Base-by-base conservation (phyloP, 2,113 vertebrate species). In the Dunckerocampus dactyliophorus region DNA sequence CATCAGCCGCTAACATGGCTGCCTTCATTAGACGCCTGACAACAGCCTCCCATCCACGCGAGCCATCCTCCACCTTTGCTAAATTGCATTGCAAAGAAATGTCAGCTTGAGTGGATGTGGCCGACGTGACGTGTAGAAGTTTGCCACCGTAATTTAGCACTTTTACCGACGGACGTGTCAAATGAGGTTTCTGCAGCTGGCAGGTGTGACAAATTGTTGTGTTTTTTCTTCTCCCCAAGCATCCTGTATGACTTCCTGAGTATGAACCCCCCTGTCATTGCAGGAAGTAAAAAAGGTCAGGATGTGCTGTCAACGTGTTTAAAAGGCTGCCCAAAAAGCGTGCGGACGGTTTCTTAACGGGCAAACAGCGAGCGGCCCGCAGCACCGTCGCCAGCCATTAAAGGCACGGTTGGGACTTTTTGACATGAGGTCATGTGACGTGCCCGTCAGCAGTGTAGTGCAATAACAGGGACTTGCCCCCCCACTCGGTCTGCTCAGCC, bases 51-150 rank as follows among this genome's bases (percentile, higher is more conserved):
- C 72, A 80, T 85, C 85, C 85, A 61, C 61, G 76, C 82, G 56
- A 80, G 79, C 83, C 87, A 82, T 87, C 84, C 87, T 71, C 79
- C 83, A 87, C 82, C 90, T 89, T 81, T 56, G 73, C 70, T 76
- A 90, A 88, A 91, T 91, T 90, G 85, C 83, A 90, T 91, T 89
- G 85, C 83, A 85, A 88, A 90, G 86, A 90, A 90, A 90, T 90
- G 90, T 89, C 90, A 89, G 80, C 75, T 67, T 74, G 70, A 77
- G 79, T 86, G 73, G 55, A 64, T 37, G 51, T 67, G 53, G 3
- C 24, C 12, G 39, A 76, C 66, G 74, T 67, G 72, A 65, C 42
- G 59, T 71, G 80, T 85, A 72, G 63, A 63, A 62, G 47, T 77
- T 76, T 71, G 73, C 61, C 42, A 14, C 39, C 39, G 4, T 2